These are phyloP conservation scores for Trimorus sp. DNA, from an alignment of 2,888 invertebrate genomes.

Conservation along the genomic window DNA sequence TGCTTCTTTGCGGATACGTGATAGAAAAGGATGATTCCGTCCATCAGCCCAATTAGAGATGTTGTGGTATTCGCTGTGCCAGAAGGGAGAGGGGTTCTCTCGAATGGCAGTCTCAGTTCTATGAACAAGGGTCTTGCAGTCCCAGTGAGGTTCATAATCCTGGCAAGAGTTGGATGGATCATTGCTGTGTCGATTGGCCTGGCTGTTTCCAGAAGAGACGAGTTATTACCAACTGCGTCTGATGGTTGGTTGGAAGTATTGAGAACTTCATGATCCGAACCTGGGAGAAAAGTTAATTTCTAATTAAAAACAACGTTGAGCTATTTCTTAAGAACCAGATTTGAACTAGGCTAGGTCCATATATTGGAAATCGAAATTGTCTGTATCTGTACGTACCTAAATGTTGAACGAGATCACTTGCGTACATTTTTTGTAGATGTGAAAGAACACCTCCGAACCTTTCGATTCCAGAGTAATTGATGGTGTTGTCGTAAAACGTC, in stretches of 20 bases:
- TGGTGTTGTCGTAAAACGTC: not conserved
- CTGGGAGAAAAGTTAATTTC: constrained; percentile 2
- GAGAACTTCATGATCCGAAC: constrained; percentile 83
- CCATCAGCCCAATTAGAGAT: constrained; percentile 85
- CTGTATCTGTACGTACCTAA: too few species aligned
- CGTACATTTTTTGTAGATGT: too few species aligned
- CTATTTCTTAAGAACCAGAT: too few species aligned
- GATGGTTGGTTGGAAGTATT: constrained; percentile 83
- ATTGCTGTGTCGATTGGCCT: constrained; percentile 83
- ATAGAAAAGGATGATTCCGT: constrained; percentile 86
- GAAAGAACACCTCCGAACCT: too few species aligned
- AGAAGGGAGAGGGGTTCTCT: constrained; percentile 78
- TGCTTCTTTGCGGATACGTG: constrained; percentile 87
- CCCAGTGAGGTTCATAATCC: constrained; percentile 80
- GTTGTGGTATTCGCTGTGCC: constrained; percentile 82
- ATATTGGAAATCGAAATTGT: too few species aligned
- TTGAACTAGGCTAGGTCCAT: too few species aligned
- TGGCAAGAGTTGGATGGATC: constrained; percentile 83
- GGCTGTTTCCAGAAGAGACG: constrained; percentile 80
- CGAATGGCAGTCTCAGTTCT: constrained; percentile 74
- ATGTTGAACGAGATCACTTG: too few species aligned
- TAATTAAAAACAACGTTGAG: too few species aligned
- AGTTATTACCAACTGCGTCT: constrained; percentile 81
- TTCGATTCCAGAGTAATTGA: too few species aligned
- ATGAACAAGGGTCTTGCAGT: constrained; percentile 68